Conservation (phyloP, 2,888 invertebrate species). For the Drosophila testacea region DNA sequence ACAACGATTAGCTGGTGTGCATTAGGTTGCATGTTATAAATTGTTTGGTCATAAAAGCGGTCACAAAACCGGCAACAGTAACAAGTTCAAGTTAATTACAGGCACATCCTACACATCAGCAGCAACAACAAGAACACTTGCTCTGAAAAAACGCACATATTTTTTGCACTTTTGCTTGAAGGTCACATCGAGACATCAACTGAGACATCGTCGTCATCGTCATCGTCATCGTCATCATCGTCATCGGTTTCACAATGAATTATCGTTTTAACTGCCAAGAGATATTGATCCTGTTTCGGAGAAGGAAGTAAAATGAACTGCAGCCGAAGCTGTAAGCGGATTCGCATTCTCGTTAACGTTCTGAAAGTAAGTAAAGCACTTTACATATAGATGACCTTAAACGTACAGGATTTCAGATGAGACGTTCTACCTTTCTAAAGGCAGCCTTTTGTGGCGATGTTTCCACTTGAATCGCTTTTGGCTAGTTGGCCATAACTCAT, state of each 20-base stretch:
- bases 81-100: slow-evolving; percentile 77
- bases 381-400: slow-evolving; percentile 62
- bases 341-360: slow-evolving; percentile 21
- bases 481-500: slow-evolving; percentile 61
- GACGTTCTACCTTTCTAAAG: slow-evolving; percentile 63
- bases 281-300: slow-evolving; percentile 50
- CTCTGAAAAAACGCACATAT: slow-evolving; percentile 37
- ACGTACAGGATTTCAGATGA: slow-evolving; percentile 58
- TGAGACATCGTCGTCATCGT: slow-evolving; percentile 24
- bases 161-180: slow-evolving; percentile 72
- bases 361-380: slow-evolving; percentile 12
- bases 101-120: slow-evolving; percentile 64
- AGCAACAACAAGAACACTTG: slow-evolving; percentile 27
- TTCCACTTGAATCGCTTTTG: slow-evolving; percentile 47
- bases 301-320: slow-evolving; percentile 41
- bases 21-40: slow-evolving; percentile 42
- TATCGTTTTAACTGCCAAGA: slow-evolving; percentile 44
- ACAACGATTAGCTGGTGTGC: slow-evolving; percentile 40
- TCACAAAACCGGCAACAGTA: slow-evolving; percentile 56
- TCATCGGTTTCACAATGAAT: slow-evolving; percentile 50
- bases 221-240: slow-evolving; percentile 6
- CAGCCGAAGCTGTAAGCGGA: slow-evolving; percentile 18
- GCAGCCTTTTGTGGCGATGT: slow-evolving; percentile 47
- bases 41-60: slow-evolving; percentile 57
- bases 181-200: slow-evolving; percentile 48